Conservation (phyloP, 1,140 invertebrate genomes). For the Ips typographus region DNA sequence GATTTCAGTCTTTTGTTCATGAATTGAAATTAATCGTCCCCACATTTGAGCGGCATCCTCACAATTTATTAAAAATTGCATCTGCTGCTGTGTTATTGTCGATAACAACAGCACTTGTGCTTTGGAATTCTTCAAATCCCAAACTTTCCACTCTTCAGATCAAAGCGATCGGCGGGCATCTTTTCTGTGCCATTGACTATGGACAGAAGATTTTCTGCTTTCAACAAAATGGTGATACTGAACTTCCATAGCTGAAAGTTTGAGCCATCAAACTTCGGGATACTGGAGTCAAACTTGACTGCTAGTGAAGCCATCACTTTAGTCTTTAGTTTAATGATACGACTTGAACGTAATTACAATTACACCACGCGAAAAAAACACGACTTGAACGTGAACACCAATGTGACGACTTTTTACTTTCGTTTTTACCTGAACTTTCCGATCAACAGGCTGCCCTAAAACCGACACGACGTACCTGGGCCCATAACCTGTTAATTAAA, state of each 20-base stretch:
- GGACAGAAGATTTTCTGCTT: slow-evolving; percentile 17
- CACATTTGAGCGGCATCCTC: slow-evolving; percentile 49
- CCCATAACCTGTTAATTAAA: too few species aligned
- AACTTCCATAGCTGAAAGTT: slow-evolving; percentile 34
- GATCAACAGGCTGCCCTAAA: too few species aligned
- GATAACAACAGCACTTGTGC: slow-evolving; percentile 43
- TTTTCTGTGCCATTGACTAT: slow-evolving; percentile 20
- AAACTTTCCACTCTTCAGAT: slow-evolving; percentile 21
- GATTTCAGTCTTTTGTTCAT: slow-evolving; percentile 45
- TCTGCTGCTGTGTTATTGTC: slow-evolving; percentile 40
- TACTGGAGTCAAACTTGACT: slow-evolving; percentile 14
- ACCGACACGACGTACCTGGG: too few species aligned
- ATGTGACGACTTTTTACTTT: too few species aligned
- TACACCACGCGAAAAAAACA: not conserved
- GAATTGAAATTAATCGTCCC: slow-evolving; percentile 44
- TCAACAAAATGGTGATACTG: slow-evolving; percentile 30
- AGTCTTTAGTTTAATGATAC: slow-evolving; percentile 12
- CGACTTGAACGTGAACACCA: not conserved
- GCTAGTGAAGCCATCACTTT: slow-evolving; percentile 7
- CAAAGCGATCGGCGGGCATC: slow-evolving; percentile 4
- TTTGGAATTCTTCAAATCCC: slow-evolving; percentile 33
- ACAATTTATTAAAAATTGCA: slow-evolving; percentile 47
- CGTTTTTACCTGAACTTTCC: too few species aligned
- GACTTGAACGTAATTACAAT: slow-evolving; percentile 18
- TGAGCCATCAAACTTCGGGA: slow-evolving; percentile 27